Evolutionary conservation across 1,140 invertebrate genomes (phyloP), one percentile per base, ranked within the genome.

Genomic region (Cotesia chilonis): DNA sequence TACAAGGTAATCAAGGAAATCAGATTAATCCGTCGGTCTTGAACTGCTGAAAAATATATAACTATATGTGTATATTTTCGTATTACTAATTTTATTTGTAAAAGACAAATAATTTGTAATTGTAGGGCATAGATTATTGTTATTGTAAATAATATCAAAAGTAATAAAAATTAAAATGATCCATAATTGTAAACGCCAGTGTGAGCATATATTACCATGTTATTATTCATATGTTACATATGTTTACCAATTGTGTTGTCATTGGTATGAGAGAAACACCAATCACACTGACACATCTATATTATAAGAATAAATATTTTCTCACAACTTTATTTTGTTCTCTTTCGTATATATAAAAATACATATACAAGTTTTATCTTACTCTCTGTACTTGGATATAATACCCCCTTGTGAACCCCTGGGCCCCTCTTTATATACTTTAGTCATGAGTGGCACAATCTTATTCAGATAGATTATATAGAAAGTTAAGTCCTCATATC

Each of bases 301-400:
- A 66, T 52, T 51, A 17, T 47, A 66, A 38, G 64, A 66, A 66
- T 66, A 66, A 66, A 66, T 66, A 66, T 66, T 47, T 52, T 66
- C 64, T 47, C 64, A 66, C 64, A 66, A 66, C 64, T 66, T 66
- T 66, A 66, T 66, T 52, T 47, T 68, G 28, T 68, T 6, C 35
- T 55, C 28, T 68, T 55, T 6, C 35, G 51, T 68, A 28, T 28
- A 28, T 28, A 28, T 28, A 28, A 2, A 28, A 2, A 28, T 28
- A 28, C 28, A 3, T 28, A 28, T 28, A 35, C 3, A 10, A 35
- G 28, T 14, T 35, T 28, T 12, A 51, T 6, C 12, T 68, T 68
- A 37, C 60, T 41, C 60, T 63, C 37, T 63, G 37, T 63, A n/a
- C 36, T 63, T 63, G 41, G 41, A 47, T 10, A 28, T 28, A 28